These are phyloP conservation scores for Lasiurus cinereus DNA, from an alignment of 2,113 vertebrate genomes.

Conservation along the genomic window DNA sequence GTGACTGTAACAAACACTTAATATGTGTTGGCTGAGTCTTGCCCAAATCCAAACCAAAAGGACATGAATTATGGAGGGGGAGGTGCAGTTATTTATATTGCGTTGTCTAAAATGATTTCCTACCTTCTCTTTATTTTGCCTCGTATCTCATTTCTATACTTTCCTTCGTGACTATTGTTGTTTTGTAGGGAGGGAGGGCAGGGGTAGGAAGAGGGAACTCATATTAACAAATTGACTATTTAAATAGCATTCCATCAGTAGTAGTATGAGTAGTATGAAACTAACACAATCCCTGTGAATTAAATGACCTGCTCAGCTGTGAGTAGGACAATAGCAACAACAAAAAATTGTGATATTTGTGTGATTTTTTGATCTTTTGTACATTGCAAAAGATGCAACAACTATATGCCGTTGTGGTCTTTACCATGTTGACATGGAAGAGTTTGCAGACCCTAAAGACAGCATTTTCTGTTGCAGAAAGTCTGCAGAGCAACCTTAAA, in stretches of 20 bases:
- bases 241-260: background rate
- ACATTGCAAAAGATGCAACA: background rate
- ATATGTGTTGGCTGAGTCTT: background rate
- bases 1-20: background rate
- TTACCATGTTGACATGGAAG: constrained; percentile 9
- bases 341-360: constrained; percentile 48
- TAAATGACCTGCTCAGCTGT: constrained; percentile 19
- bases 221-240: background rate
- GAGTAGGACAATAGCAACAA: background rate
- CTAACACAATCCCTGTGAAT: constrained; percentile 16
- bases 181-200: too few species aligned
- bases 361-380: background rate
- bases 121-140: background rate
- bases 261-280: background rate
- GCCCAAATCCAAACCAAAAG: background rate
- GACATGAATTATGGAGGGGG: background rate
- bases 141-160: background rate
- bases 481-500: background rate
- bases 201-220: background rate
- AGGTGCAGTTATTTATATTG: background rate
- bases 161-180: background rate
- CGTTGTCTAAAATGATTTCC: background rate
- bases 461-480: background rate
- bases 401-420: background rate
- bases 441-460: background rate